Conservation (phyloP, 2,113 vertebrate species). For the Otis tarda region DNA sequence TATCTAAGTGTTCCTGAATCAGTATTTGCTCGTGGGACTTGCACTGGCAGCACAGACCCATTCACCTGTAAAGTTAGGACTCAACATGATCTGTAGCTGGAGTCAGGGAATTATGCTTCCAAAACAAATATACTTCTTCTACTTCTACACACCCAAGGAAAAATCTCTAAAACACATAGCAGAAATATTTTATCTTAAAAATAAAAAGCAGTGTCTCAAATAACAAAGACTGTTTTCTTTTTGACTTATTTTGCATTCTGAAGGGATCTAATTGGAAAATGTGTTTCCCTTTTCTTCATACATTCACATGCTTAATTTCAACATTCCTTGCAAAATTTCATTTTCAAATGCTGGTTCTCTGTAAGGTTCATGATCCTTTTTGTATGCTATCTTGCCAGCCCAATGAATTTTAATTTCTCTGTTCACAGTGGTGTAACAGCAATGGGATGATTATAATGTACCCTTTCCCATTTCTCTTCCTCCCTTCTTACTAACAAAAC, state of each 20-base stretch:
- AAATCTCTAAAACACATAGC: neutral
- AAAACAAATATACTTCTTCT: neutral
- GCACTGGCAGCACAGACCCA: neutral
- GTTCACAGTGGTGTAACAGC: neutral
- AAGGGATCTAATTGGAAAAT: neutral
- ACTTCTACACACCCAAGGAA: neutral
- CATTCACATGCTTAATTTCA: neutral
- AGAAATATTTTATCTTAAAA: neutral
- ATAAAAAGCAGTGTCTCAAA: neutral
- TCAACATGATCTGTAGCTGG: neutral
- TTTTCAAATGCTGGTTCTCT: neutral
- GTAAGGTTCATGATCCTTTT: neutral
- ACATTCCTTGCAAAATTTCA: neutral
- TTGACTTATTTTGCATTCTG: neutral
- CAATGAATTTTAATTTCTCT: neutral
- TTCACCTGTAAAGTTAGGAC: neutral
- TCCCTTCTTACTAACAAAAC: neutral
- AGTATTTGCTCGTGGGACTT: neutral
- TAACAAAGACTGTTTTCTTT: neutral
- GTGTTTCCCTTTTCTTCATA: neutral
- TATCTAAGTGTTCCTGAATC: neutral
- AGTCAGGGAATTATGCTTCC: neutral
- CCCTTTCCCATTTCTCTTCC: neutral
- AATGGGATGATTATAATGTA: neutral
- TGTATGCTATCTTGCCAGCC: neutral